Percentiles rank a stretch among this genome's conserved stretches.
Conservation (phyloP, 2,113 vertebrate genomes). For the Ochotona curzoniae region DNA sequence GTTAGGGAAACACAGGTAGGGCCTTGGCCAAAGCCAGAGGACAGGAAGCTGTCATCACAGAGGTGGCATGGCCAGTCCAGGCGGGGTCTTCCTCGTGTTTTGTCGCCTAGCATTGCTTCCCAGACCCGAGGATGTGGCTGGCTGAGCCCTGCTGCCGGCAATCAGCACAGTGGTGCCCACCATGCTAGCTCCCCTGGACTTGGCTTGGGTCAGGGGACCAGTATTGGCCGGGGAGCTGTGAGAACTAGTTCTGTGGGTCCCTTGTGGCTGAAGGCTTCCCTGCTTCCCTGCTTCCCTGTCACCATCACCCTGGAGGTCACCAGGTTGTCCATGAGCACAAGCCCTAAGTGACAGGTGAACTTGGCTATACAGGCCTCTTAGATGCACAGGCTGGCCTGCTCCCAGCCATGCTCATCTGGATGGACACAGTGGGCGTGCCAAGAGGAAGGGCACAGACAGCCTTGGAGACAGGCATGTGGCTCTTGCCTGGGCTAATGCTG, state of each 20-base stretch:
- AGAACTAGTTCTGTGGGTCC: not conserved
- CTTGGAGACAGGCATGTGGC: not conserved
- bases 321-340: too few species aligned
- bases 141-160: too few species aligned
- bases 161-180: too few species aligned
- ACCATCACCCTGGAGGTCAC: not conserved
- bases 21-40: not conserved
- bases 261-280: not conserved
- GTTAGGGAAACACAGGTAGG: not conserved
- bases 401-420: not conserved
- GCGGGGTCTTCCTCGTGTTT: fast-evolving
- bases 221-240: not conserved
- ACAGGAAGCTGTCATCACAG: not conserved
- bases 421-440: fast-evolving
- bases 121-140: fast-evolving
- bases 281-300: not conserved
- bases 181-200: not conserved
- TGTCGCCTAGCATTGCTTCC: not conserved
- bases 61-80: not conserved
- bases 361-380: not conserved
- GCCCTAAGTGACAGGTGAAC: fast-evolving
- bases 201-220: not conserved
- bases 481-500: not conserved
- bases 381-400: not conserved
- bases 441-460: fast-evolving